Evolutionary conservation across 1,140 invertebrate genomes (phyloP).

Genomic region (Piezodorus guildinii): DNA sequence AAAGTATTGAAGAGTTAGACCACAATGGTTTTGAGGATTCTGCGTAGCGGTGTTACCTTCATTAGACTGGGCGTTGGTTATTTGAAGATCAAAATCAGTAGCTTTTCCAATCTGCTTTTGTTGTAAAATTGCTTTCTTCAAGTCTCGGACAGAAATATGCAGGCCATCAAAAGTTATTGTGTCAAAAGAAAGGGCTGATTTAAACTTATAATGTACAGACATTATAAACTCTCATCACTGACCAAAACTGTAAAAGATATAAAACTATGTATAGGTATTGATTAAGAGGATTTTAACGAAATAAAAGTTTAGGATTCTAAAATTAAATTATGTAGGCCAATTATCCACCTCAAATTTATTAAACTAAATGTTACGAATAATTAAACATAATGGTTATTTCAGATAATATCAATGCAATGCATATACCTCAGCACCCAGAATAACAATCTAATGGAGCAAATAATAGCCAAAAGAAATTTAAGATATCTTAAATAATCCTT

Average conservation of each 20-base stretch:
- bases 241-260: constrained; percentile 14
- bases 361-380: too few relatives aligned
- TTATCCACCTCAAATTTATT: too few relatives aligned
- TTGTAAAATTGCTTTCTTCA: constrained; percentile 88
- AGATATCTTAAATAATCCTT: too few relatives aligned
- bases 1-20: too few relatives aligned
- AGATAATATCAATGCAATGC: too few relatives aligned
- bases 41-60: constrained; percentile 54
- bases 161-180: constrained; percentile 94
- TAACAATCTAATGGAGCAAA: too few relatives aligned
- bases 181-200: constrained; percentile 86
- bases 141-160: constrained; percentile 85
- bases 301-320: too few relatives aligned
- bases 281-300: too few relatives aligned
- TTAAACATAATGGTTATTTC: too few relatives aligned
- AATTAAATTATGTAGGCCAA: too few relatives aligned
- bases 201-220: constrained; percentile 98
- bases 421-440: too few relatives aligned
- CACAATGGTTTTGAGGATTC: neutral
- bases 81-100: constrained; percentile 88
- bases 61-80: constrained; percentile 95
- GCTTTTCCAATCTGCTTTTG: constrained; percentile 90
- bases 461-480: too few relatives aligned
- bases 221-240: constrained; percentile 39
- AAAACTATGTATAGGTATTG: constrained; percentile 3